Conservation (phyloP, 2,797 vertebrate genomes). For the Caiman crocodilus region DNA sequence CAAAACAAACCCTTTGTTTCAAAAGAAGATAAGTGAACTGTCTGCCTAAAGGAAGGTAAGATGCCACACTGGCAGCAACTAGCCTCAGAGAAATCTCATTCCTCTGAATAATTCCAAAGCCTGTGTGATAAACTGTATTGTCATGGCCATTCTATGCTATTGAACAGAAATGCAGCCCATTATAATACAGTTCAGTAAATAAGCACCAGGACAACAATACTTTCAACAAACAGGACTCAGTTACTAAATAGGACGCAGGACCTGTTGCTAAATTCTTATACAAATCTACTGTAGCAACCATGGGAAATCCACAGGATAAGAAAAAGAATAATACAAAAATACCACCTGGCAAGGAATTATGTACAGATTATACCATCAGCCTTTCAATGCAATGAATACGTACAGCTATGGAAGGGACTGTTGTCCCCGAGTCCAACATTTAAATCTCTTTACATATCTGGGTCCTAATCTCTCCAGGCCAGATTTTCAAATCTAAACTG, state of each 20-base stretch:
- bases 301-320: not conserved
- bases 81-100: not conserved
- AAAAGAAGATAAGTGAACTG: not conserved
- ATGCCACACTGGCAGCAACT: not conserved
- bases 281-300: not conserved
- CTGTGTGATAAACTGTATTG: not conserved
- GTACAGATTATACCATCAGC: no score
- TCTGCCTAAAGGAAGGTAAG: not conserved
- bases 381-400: not conserved
- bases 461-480: not conserved
- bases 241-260: fast-evolving
- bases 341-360: not conserved
- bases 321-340: conserved; percentile 38
- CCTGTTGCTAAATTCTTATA: not conserved
- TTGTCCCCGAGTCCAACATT: not conserved
- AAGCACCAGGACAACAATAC: not conserved
- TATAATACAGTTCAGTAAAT: not conserved
- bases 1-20: not conserved
- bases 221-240: not conserved
- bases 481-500: not conserved
- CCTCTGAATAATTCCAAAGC: not conserved
- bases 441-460: conserved; percentile 38
- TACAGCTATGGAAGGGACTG: conserved; percentile 64
- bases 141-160: not conserved
- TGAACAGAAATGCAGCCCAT: not conserved